A percentile compares a stretch with the other conserved stretches of the same genome.
Conservation (phyloP, 2,888 invertebrate species). For the Dromius quadrimaculatus region DNA sequence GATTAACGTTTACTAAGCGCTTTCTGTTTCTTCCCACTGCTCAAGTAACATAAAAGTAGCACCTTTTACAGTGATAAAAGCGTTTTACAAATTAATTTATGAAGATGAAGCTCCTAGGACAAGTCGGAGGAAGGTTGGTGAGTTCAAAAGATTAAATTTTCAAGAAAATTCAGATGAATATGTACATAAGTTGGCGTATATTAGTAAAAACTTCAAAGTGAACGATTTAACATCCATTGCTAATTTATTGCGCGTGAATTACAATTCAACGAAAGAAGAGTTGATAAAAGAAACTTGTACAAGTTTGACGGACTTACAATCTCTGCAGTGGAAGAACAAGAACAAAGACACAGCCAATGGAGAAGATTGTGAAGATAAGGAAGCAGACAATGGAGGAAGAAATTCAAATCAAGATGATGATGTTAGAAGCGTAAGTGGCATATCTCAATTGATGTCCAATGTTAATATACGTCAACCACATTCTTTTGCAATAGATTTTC, state of each 20-base stretch:
- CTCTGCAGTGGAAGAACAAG: not conserved
- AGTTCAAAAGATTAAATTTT: conserved; percentile 35
- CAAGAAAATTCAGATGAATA: conserved; percentile 40
- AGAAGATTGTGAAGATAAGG: not conserved
- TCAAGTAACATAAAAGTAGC: too few relatives aligned
- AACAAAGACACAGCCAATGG: not conserved
- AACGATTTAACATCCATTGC: conserved; percentile 21
- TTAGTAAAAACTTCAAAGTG: not conserved
- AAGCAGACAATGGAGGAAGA: not conserved
- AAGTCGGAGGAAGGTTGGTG: too few relatives aligned
- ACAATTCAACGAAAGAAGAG: conserved; percentile 22
- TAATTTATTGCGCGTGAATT: conserved; percentile 18
- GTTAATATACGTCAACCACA: not conserved
- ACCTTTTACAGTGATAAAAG: too few relatives aligned
- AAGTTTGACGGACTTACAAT: not conserved
- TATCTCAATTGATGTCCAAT: not conserved
- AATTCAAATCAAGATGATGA: conserved; percentile 5
- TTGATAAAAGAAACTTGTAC: not conserved
- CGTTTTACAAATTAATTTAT: too few relatives aligned
- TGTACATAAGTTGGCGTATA: not conserved
- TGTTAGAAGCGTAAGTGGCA: not conserved
- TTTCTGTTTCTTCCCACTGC: too few relatives aligned
- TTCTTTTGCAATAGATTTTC: not conserved
- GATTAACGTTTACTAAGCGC: too few relatives aligned
- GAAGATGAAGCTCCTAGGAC: too few relatives aligned